Percentiles rank a stretch among this genome's conserved stretches.
Conservation (phyloP, 2,797 vertebrate genomes). For the Paguma larvata region DNA sequence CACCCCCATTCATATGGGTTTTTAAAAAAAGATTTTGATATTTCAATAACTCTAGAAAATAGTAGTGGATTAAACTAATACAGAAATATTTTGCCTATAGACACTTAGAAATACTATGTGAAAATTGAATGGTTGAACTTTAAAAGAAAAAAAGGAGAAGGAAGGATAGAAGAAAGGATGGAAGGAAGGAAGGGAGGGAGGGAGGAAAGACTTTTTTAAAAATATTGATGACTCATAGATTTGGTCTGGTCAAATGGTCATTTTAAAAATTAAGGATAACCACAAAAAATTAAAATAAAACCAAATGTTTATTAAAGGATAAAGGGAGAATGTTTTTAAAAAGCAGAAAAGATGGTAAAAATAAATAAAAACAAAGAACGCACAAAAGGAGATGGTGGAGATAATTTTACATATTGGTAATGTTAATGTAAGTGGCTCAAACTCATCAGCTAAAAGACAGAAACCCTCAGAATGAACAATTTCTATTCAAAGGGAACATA, state of each 20-base stretch:
- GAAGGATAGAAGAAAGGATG: background rate
- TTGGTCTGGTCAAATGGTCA: background rate
- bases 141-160: background rate
- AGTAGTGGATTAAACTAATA: background rate
- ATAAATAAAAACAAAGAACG: background rate
- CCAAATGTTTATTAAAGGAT: background rate
- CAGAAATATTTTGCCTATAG: background rate
- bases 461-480: background rate
- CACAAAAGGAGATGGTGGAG: background rate
- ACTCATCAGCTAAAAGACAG: background rate
- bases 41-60: constrained; percentile 12
- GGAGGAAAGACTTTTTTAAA: background rate
- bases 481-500: background rate
- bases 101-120: background rate
- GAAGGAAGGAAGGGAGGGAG: background rate
- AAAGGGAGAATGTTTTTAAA: background rate
- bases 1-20: background rate
- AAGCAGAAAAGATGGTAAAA: background rate
- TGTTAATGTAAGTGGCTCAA: background rate
- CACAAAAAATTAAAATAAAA: background rate
- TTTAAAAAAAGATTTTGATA: background rate
- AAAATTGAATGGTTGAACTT: background rate
- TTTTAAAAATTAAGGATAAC: constrained; percentile 7
- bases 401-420: background rate
- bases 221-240: background rate